These are phyloP conservation scores for Corythornis madagascariensis DNA, from an alignment of 2,113 vertebrate species.

Conservation along the genomic window DNA sequence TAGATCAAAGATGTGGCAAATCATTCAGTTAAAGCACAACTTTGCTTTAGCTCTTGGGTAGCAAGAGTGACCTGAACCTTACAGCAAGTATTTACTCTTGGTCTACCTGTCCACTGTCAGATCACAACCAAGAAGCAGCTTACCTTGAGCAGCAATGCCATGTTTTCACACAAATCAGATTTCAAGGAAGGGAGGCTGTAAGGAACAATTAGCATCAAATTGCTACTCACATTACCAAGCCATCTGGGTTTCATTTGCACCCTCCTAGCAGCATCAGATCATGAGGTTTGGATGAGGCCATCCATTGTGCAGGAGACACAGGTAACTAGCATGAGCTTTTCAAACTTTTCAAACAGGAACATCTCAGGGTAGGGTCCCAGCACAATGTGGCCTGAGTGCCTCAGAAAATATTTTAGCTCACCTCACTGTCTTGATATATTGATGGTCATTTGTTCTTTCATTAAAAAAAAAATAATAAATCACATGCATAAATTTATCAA, in stretches of 20 bases:
- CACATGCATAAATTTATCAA: too few species aligned
- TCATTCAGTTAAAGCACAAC: neutral
- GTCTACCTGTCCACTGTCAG: slow-evolving; percentile 42
- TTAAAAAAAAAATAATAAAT: too few species aligned
- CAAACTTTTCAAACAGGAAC: neutral
- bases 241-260: slow-evolving; percentile 67
- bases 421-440: too few species aligned
- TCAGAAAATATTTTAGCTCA: too few species aligned
- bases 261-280: neutral
- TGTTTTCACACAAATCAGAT: slow-evolving; percentile 49
- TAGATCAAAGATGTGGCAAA: neutral
- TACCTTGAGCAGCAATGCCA: slow-evolving; percentile 49
- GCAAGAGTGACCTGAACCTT: neutral
- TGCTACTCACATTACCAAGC: slow-evolving; percentile 53
- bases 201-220: slow-evolving; percentile 66
- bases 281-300: slow-evolving; percentile 16
- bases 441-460: too few species aligned
- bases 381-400: too few species aligned
- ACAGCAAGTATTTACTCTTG: slow-evolving; percentile 47
- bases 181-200: slow-evolving; percentile 33
- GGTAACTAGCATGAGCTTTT: slow-evolving; percentile 26
- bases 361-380: too few species aligned
- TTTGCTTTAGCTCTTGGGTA: neutral
- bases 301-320: neutral
- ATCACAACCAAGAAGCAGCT: slow-evolving; percentile 44